Percentiles rank a stretch among this genome's conserved stretches.
Conservation (phyloP, 2,888 invertebrate species). For the Lasioglossum villosulum region DNA sequence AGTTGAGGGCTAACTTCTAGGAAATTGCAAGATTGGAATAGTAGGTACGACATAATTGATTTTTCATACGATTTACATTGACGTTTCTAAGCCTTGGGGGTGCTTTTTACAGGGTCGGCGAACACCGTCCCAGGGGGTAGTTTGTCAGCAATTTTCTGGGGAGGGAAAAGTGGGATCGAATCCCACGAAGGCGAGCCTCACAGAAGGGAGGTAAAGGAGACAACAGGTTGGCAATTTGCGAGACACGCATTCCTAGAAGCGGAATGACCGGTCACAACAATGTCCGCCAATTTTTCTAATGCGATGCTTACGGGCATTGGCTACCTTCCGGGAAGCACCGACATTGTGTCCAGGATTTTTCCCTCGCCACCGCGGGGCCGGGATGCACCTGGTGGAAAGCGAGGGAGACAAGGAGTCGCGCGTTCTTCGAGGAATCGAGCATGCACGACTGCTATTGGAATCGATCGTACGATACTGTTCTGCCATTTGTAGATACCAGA, state of each 20-base stretch:
- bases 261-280: constrained; percentile 74
- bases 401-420: constrained; percentile 52
- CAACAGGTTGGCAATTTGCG: constrained; percentile 73
- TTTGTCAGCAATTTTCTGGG: not conserved
- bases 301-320: constrained; percentile 69
- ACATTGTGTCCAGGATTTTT: constrained; percentile 75
- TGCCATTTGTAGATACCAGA: constrained; percentile 62
- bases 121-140: not conserved
- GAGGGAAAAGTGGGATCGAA: constrained; percentile 1
- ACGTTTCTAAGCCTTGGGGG: not conserved
- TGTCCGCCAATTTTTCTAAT: constrained; percentile 75
- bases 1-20: too few species aligned
- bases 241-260: constrained; percentile 74
- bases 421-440: constrained; percentile 61
- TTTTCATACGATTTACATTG: not conserved
- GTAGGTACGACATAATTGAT: not conserved
- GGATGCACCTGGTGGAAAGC: constrained; percentile 64
- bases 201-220: constrained; percentile 34
- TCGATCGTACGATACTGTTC: constrained; percentile 64
- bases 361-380: constrained; percentile 24
- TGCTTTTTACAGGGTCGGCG: not conserved
- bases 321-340: constrained; percentile 74
- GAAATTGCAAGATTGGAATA: too few species aligned
- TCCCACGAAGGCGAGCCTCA: constrained; percentile 12
- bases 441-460: constrained; percentile 66